Evolutionary conservation across 37 sponge, comb jelly and placozoan genomes (phyloP).

Genomic region (Diacarnus erythraeanus): DNA sequence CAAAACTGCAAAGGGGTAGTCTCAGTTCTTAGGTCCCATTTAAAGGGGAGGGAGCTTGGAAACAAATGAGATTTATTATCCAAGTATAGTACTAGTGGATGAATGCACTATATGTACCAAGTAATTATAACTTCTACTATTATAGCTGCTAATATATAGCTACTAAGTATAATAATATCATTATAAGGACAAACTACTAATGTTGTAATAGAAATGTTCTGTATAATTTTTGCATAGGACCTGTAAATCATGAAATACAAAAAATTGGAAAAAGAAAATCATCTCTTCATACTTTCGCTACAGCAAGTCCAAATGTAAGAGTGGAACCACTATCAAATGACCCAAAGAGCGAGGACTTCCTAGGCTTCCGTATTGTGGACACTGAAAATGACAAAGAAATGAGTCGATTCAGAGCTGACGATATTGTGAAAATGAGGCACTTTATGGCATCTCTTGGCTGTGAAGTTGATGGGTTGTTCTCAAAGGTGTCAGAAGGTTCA

Average conservation of each 20-base stretch:
- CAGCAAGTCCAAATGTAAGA: not conserved
- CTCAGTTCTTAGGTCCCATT: too few relatives aligned
- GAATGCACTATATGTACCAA: too few relatives aligned
- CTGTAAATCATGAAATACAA: not conserved
- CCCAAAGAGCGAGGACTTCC: not conserved
- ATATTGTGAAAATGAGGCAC: not conserved
- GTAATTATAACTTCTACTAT: too few relatives aligned
- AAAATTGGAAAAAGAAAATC: constrained; percentile 12
- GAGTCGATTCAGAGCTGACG: not conserved
- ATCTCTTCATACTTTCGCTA: not conserved
- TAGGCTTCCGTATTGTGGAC: not conserved
- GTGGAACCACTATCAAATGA: not conserved
- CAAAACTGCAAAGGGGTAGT: too few relatives aligned
- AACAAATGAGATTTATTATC: too few relatives aligned
- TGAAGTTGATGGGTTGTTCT: not conserved
- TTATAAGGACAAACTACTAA: too few relatives aligned
- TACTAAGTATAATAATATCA: too few relatives aligned
- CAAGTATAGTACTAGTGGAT: too few relatives aligned
- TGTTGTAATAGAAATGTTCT: too few relatives aligned
- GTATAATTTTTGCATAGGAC: too few relatives aligned
- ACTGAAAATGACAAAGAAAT: not conserved
- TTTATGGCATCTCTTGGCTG: not conserved
- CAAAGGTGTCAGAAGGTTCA: not conserved
- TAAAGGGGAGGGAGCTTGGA: too few relatives aligned
- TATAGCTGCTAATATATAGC: too few relatives aligned